Base-by-base conservation (phyloP, 2,888 invertebrate species). In the Sepioteuthis lessoniana region DNA sequence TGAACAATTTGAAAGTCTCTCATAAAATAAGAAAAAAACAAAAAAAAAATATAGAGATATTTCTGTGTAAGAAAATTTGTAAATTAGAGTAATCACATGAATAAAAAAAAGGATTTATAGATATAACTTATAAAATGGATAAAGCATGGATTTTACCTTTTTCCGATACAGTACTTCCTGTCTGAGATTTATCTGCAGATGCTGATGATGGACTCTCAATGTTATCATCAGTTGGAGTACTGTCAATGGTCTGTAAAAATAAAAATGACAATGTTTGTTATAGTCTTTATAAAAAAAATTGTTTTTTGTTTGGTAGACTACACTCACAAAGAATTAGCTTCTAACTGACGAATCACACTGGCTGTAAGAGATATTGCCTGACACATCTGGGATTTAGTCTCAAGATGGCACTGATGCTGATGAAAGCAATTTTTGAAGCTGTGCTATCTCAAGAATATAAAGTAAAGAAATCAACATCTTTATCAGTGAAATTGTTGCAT, bases 231-330 rank as follows among this genome's bases (percentile, higher is more conserved):
- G 95, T 95, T 13, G 96, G 95, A 16, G 96, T 95, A 94, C 96
- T 96, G 94, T 96, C 96, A 94, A 96, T 95, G 47, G 96, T 96
- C 96, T 96, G 95, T 31, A 94, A 94, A 94, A 42, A 76, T 93
- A 31, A 95, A 94, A 94, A 28, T 19, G 46, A 31, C 21, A 8
- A 7, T 16, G 0, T 90, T n/a, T n/a, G 7, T 19, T 4, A 90
- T n/a, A 37, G 28, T 90, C 25, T n/a, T 90, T 55, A 25, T 25
- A 55, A 55, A 55, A 25, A 55, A 94, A 42, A n/a, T n/a, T n/a
- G n/a, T n/a, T n/a, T n/a, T n/a, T n/a, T n/a, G n/a, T n/a, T n/a
- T n/a, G n/a, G n/a, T n/a, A n/a, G n/a, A n/a, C n/a, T n/a, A n/a
- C n/a, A n/a, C n/a, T n/a, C n/a, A n/a, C n/a, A n/a, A n/a, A n/a